Percentiles rank a stretch among this genome's conserved stretches.
Conservation (phyloP, 2,888 invertebrate genomes). For the Pyrgus malvae region DNA sequence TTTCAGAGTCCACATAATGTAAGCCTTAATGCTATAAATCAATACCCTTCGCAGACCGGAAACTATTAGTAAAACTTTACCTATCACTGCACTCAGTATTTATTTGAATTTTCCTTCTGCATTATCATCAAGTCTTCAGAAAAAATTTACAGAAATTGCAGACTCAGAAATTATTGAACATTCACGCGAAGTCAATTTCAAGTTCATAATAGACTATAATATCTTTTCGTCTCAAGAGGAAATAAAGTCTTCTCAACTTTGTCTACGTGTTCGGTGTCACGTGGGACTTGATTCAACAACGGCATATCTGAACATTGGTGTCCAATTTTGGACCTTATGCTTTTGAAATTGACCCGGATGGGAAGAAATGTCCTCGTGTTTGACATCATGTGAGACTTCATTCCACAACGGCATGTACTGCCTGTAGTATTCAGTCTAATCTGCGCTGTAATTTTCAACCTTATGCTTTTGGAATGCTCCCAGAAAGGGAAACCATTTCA, state of each 20-base stretch:
- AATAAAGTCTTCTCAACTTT: conserved; percentile 3
- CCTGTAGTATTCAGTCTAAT: background rate
- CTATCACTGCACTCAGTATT: too few relatives aligned
- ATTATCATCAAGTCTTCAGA: too few relatives aligned
- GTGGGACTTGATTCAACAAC: background rate
- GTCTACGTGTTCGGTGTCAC: conserved; percentile 9
- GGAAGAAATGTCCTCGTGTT: too few relatives aligned
- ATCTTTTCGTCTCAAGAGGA: background rate
- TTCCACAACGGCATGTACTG: too few relatives aligned
- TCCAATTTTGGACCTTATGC: conserved; percentile 20
- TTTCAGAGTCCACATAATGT: too few relatives aligned
- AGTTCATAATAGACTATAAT: background rate
- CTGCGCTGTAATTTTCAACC: conserved; percentile 17
- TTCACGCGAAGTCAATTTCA: background rate
- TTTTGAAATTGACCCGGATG: conserved; percentile 26
- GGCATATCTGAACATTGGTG: background rate
- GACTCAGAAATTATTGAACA: too few relatives aligned
- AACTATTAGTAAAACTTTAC: too few relatives aligned
- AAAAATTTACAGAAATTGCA: too few relatives aligned
- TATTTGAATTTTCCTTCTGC: too few relatives aligned
- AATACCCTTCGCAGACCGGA: too few relatives aligned
- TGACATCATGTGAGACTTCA: background rate
- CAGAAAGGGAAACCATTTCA: conserved; percentile 10
- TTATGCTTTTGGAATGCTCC: conserved; percentile 26
- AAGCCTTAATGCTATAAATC: too few relatives aligned